Evolutionary conservation across 1,140 invertebrate species (phyloP).

Genomic region (Pogonus chalceus): DNA sequence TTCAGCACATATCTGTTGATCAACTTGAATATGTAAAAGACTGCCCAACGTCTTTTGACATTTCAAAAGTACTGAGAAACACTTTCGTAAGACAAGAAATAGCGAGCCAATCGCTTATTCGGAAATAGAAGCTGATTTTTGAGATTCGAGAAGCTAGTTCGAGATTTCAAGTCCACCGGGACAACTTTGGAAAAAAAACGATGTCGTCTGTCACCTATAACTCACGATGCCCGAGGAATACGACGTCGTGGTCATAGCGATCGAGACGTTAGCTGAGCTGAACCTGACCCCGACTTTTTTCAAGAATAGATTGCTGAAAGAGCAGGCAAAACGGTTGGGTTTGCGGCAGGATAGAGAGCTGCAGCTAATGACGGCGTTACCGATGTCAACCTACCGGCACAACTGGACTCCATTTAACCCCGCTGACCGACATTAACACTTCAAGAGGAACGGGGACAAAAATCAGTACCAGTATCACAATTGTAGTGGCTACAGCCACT

Average conservation of each 20-base stretch:
- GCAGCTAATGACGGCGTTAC: conserved; percentile 6
- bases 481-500: background rate
- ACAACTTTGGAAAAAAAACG: background rate
- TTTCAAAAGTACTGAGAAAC: no score
- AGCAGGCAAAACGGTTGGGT: conserved; percentile 9
- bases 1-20: no score
- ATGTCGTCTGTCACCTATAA: background rate
- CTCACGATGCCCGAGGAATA: background rate
- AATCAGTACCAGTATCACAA: conserved; percentile 14
- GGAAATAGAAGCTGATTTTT: no score
- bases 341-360: background rate
- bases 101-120: no score
- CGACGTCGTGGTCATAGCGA: background rate
- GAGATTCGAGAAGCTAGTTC: no score
- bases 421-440: background rate
- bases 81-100: no score
- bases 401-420: background rate
- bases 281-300: conserved; percentile 10
- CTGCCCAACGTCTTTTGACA: no score
- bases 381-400: background rate
- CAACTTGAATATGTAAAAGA: no score
- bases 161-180: background rate
- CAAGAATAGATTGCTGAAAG: conserved; percentile 12
- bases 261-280: conserved; percentile 7
- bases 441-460: conserved; percentile 8